phyloP scores from a whole-genome alignment of 2,888 invertebrate genomes.

The Monochamus alternatus region DNA sequence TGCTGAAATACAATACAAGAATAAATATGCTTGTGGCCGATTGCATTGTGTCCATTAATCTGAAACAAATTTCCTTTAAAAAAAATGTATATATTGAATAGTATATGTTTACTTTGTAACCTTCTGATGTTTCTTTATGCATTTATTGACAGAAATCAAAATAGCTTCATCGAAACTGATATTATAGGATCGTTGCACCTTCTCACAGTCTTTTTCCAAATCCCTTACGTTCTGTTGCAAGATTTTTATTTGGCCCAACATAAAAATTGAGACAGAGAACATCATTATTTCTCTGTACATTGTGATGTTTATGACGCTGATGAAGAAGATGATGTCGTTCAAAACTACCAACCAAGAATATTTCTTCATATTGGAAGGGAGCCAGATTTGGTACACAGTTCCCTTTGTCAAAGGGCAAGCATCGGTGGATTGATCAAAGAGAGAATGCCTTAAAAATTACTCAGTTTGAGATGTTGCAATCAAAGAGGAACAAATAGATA shows the following conservation, averaged over 20 bases:
- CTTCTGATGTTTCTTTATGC: slow-evolving; percentile 32
- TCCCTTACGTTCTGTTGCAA: slow-evolving; percentile 29
- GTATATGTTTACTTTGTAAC: slow-evolving; percentile 20
- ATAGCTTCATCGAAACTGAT: not conserved
- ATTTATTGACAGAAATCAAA: not conserved
- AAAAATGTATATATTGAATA: not conserved
- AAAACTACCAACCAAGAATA: slow-evolving; percentile 33
- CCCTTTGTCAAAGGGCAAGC: slow-evolving; percentile 34
- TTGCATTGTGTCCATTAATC: slow-evolving; percentile 38
- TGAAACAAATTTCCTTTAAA: slow-evolving; percentile 2
- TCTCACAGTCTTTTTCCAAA: slow-evolving; percentile 14
- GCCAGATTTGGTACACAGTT: slow-evolving; percentile 39
- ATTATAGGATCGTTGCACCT: not conserved
- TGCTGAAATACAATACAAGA: slow-evolving; percentile 37
- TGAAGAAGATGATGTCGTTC: slow-evolving; percentile 31
- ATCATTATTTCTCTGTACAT: slow-evolving; percentile 36
- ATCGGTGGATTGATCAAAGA: slow-evolving; percentile 16
- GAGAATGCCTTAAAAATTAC: slow-evolving; percentile 20
- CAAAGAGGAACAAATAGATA: too few species aligned
- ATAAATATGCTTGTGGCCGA: slow-evolving; percentile 27
- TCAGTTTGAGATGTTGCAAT: too few species aligned
- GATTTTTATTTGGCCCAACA: slow-evolving; percentile 36
- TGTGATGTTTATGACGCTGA: slow-evolving; percentile 28
- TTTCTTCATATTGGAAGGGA: slow-evolving; percentile 31
- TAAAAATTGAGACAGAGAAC: slow-evolving; percentile 23